Evolutionary conservation across 2,113 vertebrate species (phyloP), one percentile per base, ranked within the genome.

Genomic region (Lycaon pictus): DNA sequence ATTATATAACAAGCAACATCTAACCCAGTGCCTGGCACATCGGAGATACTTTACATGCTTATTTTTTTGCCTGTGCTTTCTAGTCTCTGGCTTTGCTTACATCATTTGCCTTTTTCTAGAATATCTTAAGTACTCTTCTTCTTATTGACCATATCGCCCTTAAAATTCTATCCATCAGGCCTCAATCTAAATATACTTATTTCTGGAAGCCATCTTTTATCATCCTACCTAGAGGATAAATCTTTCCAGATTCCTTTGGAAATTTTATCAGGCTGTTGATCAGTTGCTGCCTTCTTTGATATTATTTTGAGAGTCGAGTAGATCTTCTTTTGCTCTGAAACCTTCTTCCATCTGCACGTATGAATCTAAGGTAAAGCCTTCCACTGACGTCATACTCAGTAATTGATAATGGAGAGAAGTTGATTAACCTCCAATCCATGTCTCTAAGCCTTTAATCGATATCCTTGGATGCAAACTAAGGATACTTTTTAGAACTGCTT

Each of bases 151-250:
- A 23, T 29, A 4, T 97, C 90, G n/a, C 63, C 58, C 37, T 53
- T 96, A 83, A 96, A 92, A 35, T 93, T 89, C 16, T 13, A 19
- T 83, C 77, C 12, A 77, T 87, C 29, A 86, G 80, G 60, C 76
- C 29, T 51, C 15, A 76, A 2, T 91, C 80, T 97, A 93, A 96
- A 77, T 94, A 25, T 79, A 53, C 15, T 96, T 88, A 89, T n/a
- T 96, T 51, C n/a, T 37, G 43, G 58, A 94, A 74, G 74, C 27
- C 58, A 85, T 63, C 53, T 95, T 29, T 88, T 86, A 2, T 53
- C 29, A 85, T 94, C 51, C 43, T 22, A 72, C 20, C 32, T 86
- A 5, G n/a, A 74, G 13, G 51, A n/a, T 56, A 27, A 96, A 80
- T 88, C 58, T 95, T 86, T 94, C 48, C 82, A 25, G 19, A 90